Conservation (phyloP, 2,797 vertebrate genomes). For the Protosalanx chinensis region DNA sequence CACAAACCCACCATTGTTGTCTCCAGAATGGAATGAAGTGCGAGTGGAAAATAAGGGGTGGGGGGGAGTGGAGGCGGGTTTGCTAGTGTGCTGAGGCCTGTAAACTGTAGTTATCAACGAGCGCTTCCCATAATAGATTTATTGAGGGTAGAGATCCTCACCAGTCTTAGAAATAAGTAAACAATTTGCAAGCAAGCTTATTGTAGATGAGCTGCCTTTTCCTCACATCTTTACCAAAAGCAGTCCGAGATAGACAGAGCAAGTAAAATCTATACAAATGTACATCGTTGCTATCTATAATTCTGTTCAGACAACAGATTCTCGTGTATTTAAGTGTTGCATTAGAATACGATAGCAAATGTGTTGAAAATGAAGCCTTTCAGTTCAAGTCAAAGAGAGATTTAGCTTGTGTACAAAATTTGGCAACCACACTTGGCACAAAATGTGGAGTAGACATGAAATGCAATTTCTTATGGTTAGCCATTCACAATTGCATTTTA, state of each 20-base stretch:
- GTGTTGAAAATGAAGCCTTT: neutral
- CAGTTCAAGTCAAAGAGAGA: neutral
- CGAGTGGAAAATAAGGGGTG: neutral
- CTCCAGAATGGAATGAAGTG: neutral
- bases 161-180: neutral
- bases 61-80: neutral
- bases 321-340: neutral
- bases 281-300: neutral
- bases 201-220: neutral
- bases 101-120: neutral
- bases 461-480: no score
- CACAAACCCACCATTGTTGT: neutral
- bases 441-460: no score
- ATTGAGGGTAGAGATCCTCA: neutral
- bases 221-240: constrained; percentile 1
- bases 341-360: neutral
- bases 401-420: no score
- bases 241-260: constrained; percentile 2
- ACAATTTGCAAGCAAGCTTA: neutral
- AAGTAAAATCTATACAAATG: neutral
- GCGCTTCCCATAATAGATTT: neutral
- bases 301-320: neutral
- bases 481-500: neutral
- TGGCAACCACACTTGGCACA: no score
- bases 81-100: neutral